Conservation (phyloP, 2,113 vertebrate genomes). For the Cathartes aura region DNA sequence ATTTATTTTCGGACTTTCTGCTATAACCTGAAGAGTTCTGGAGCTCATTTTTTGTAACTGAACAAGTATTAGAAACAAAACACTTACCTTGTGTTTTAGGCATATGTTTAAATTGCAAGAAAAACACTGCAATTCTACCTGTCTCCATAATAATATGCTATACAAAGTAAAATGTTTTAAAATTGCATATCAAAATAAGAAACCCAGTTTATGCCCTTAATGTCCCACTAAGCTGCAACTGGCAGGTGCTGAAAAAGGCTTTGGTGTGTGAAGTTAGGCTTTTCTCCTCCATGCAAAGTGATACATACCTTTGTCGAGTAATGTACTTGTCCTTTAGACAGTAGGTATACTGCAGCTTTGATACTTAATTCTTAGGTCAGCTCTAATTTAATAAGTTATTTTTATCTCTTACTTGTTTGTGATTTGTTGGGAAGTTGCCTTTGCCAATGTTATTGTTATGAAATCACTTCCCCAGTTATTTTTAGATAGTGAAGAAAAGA, state of each 20-base stretch:
- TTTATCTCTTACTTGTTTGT: conserved; percentile 11
- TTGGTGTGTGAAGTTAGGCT: not conserved
- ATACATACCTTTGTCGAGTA: not conserved
- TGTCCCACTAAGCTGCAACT: not conserved
- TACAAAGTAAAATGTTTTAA: not conserved
- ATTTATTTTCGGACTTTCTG: not conserved
- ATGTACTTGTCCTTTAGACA: not conserved
- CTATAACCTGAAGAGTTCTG: not conserved
- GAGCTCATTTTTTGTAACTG: not conserved
- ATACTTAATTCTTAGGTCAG: not conserved
- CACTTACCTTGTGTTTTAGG: not conserved
- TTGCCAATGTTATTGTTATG: not conserved
- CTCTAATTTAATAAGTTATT: not conserved
- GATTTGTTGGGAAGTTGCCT: not conserved
- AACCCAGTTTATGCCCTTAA: not conserved
- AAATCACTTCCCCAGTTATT: not conserved
- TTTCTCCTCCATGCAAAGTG: not conserved
- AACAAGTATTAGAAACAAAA: not conserved
- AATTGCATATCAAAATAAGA: not conserved
- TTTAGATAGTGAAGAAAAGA: not conserved
- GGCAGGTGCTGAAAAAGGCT: not conserved
- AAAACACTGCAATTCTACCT: not conserved
- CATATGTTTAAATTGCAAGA: not conserved
- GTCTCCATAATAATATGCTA: not conserved
- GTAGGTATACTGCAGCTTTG: not conserved